Percentiles rank a stretch among this genome's conserved stretches.
These are phyloP conservation scores for Agrochola lota DNA, from an alignment of 2,888 invertebrate species.

Conservation along the genomic window DNA sequence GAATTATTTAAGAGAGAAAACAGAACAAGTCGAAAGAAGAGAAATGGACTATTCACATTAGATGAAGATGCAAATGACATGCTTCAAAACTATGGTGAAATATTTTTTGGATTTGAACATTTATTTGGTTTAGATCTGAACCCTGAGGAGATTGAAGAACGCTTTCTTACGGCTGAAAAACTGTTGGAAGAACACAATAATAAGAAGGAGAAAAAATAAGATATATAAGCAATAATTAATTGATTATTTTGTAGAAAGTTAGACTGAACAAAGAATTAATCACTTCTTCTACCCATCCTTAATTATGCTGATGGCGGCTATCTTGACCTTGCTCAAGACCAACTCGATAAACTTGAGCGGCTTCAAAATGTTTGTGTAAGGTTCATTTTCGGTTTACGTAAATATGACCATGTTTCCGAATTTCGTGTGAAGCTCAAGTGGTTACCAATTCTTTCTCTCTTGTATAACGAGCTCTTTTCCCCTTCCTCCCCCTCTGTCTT, in stretches of 20 bases:
- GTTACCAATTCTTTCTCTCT: too few relatives aligned
- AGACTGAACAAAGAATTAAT: too few relatives aligned
- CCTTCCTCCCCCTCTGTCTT: too few relatives aligned
- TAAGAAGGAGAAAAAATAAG: slow-evolving; percentile 51
- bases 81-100: slow-evolving; percentile 26
- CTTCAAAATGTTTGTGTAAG: too few relatives aligned
- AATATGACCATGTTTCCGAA: too few relatives aligned
- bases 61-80: slow-evolving; percentile 18
- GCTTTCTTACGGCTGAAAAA: slow-evolving; percentile 70
- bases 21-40: slow-evolving; percentile 3
- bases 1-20: slow-evolving; percentile 1
- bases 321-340: too few relatives aligned
- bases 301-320: too few relatives aligned
- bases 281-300: too few relatives aligned
- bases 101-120: slow-evolving; percentile 50
- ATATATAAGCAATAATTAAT: not conserved
- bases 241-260: not conserved
- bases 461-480: too few relatives aligned
- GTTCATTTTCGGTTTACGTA: too few relatives aligned
- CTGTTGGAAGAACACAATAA: slow-evolving; percentile 76
- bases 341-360: too few relatives aligned
- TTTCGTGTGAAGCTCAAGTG: too few relatives aligned
- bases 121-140: slow-evolving; percentile 60
- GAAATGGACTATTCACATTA: slow-evolving; percentile 20
- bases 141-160: slow-evolving; percentile 74